phyloP scores from a whole-genome alignment of 2,797 vertebrate genomes.

The Carapus acus region DNA sequence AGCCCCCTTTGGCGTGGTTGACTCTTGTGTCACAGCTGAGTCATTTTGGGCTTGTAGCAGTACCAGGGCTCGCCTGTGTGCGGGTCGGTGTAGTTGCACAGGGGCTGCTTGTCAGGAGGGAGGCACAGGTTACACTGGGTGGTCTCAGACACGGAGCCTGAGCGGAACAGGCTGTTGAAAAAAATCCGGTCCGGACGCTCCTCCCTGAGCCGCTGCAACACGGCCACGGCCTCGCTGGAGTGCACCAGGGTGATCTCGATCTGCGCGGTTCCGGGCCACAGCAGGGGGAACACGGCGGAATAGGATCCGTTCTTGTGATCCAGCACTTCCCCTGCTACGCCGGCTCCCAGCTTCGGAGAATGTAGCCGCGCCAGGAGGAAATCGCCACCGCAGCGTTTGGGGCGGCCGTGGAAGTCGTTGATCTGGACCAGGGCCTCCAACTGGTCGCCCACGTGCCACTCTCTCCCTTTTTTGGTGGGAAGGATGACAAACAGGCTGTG shows the following conservation, averaged over 20 bases:
- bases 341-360: constrained; percentile 79
- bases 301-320: constrained; percentile 91
- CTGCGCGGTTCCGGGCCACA: constrained; percentile 81
- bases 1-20: constrained; percentile 92
- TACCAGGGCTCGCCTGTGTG: constrained; percentile 95
- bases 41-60: constrained; percentile 91
- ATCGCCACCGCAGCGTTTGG: constrained; percentile 90
- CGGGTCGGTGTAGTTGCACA: constrained; percentile 93
- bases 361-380: constrained; percentile 88
- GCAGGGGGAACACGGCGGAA: constrained; percentile 81
- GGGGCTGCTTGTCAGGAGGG: constrained; percentile 70
- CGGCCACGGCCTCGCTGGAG: constrained; percentile 84
- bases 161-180: constrained; percentile 91
- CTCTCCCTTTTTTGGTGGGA: constrained; percentile 49
- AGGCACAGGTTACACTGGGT: constrained; percentile 91
- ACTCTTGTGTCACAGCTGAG: constrained; percentile 86
- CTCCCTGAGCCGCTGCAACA: constrained; percentile 81
- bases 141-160: constrained; percentile 82
- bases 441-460: constrained; percentile 80
- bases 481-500: constrained; percentile 85
- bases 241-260: constrained; percentile 88
- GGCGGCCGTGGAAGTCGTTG: constrained; percentile 84
- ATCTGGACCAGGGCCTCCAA: constrained; percentile 83
- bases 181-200: constrained; percentile 86
- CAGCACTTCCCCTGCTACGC: constrained; percentile 78